Base-by-base conservation (phyloP, 2,113 vertebrate genomes). In the Stercorarius parasiticus region DNA sequence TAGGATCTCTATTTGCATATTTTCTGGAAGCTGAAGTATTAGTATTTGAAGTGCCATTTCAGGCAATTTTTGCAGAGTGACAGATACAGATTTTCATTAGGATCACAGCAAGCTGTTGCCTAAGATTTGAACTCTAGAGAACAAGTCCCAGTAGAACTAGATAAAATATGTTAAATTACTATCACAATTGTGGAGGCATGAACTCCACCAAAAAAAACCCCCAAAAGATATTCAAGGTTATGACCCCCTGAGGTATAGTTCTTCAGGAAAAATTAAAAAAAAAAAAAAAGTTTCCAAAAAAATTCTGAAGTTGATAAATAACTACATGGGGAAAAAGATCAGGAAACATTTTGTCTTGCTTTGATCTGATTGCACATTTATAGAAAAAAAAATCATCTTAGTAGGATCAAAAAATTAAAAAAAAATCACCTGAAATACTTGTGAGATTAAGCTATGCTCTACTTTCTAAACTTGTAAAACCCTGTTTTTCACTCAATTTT, bases 1-100 rank as follows among this genome's bases (percentile, higher is more conserved):
- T 95, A 95, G 74, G 70, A 90, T 90, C 49, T 81, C 38, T 82
- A 98, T 97, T 97, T 97, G 86, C 97, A 97, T 98, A 94, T 97
- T 97, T 91, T 91, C 71, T 97, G 88, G 95, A 82, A 91, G 80
- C 56, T 96, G 96, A 94, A 93, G 55, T 97, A 97, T 97, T 95
- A 97, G 77, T 83, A 97, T 98, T 95, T 97, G 91, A 97, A 97
- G 77, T 96, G 76, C 65, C 79, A 95, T 95, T 97, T 96, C 91
- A 93, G 86, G 88, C 71, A 97, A 90, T 95, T 96, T 98, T 97
- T 97, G 69, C 85, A 96, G 77, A 91, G 50, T 93, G 86, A 95
- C 87, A 94, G 81, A 93, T 86, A 88, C n/a, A 96, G 89, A 96
- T 96, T 97, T 97, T 97, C 92, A 96, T 92, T 92, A 95, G 77